phyloP scores from a whole-genome alignment of 2,797 vertebrate species.

The Geotrypetes seraphini region DNA sequence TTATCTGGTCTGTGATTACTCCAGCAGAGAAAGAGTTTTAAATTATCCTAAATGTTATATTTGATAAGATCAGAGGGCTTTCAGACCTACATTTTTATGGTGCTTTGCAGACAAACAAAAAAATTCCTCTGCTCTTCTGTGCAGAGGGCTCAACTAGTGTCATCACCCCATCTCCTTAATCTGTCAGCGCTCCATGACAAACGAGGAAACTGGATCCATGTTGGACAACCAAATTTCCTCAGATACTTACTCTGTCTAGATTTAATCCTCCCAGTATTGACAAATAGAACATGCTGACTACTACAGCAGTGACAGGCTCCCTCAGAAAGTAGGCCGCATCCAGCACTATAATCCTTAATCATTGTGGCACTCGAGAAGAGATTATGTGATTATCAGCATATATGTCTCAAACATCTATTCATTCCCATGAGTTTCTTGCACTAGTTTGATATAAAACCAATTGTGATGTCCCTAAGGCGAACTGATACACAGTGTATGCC shows the following conservation, averaged over 20 bases:
- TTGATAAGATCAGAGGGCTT: background rate
- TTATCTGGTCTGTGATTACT: too few species aligned
- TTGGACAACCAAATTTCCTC: conserved; percentile 6
- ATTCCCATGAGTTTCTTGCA: conserved; percentile 13
- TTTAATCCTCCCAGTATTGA: conserved; percentile 25
- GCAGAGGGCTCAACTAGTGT: background rate
- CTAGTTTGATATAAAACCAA: conserved; percentile 20
- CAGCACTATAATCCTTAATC: background rate
- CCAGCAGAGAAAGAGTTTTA: background rate
- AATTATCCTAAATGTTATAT: background rate
- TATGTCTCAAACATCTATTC: conserved; percentile 22
- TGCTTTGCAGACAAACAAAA: conserved; percentile 1
- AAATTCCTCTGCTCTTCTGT: background rate
- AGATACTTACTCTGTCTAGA: conserved; percentile 5
- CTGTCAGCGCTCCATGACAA: conserved; percentile 19
- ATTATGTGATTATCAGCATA: conserved; percentile 24
- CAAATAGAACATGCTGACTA: background rate
- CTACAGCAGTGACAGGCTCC: conserved; percentile 9
- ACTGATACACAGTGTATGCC: conserved; percentile 15
- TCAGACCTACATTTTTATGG: background rate
- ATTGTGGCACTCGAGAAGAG: conserved; percentile 4
- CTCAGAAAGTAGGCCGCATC: conserved; percentile 17
- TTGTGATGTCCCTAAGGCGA: too few species aligned
- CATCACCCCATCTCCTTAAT: conserved; percentile 4
- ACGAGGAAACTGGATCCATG: conserved; percentile 7